Evolutionary conservation across 2,113 vertebrate species (phyloP), one percentile per base, ranked within the genome.

Genomic region (Holacanthus passer): DNA sequence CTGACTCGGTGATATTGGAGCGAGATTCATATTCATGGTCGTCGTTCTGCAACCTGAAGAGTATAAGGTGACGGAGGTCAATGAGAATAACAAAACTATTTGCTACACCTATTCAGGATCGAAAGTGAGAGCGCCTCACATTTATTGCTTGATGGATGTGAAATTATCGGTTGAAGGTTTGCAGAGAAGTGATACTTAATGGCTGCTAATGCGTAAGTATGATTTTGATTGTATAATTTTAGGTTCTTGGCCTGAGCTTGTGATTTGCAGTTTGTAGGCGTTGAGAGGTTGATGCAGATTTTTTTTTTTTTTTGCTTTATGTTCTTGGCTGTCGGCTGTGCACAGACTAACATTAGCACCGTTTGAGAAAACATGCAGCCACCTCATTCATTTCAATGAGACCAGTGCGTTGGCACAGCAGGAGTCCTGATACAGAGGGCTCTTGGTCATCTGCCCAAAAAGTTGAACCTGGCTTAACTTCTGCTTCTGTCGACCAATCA

Each of bases 271-370:
- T 29, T 69, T 24, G 45, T 41, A 41, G 65, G 39, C 43, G 53
- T 76, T 86, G 77, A 87, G 73, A 85, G 87, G 77, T 79, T 66
- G 77, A 75, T 83, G 32, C 79, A 73, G 79, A 3, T 12, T 55
- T 13, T 24, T 12, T 55, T 13, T 24, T 22, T 80, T 71, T 79
- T 85, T 67, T 19, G 39, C 67, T 56, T 50, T 17, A 20, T 43
- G 11, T 45, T 29, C 58, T 50, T 22, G 62, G 20, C 67, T 78
- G 78, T 79, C 80, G 59, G 45, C 27, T 22, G 31, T 12, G 31
- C 5, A 11, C 58, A 60, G 8, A 20, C 31, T 20, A 9, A 59
- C 20, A 62, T 39, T 1, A n/a, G 20, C 31, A 35, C 58, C 5
- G 1, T 60, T 60, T 35, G 31, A 24, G 2, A 20, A 11, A 10